These are phyloP conservation scores for Watsonalla binaria DNA, from an alignment of 2,888 invertebrate genomes.

Conservation along the genomic window DNA sequence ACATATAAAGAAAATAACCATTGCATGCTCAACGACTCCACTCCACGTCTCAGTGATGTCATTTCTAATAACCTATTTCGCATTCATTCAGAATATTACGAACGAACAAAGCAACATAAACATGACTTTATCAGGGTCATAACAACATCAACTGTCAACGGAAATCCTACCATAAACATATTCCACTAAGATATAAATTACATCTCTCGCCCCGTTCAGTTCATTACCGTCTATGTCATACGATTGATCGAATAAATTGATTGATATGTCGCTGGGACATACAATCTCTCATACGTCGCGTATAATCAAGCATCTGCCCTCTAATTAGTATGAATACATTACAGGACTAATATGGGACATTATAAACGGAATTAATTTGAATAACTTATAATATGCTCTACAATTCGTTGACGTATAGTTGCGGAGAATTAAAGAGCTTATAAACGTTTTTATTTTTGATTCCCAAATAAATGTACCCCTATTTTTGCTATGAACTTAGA, in stretches of 20 bases:
- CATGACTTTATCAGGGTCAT: not conserved
- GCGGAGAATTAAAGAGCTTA: too few species aligned
- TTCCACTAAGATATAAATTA: not conserved
- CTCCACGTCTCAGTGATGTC: not conserved
- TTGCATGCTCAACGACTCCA: too few species aligned
- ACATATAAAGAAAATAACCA: not conserved
- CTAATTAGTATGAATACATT: slow-evolving; percentile 2
- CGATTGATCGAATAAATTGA: not conserved
- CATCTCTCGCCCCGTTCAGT: not conserved
- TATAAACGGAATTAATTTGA: not conserved
- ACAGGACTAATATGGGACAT: not conserved
- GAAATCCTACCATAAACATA: not conserved
- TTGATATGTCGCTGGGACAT: not conserved
- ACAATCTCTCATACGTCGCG: not conserved
- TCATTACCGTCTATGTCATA: not conserved
- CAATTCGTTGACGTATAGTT: too few species aligned
- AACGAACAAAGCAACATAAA: not conserved
- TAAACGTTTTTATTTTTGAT: too few species aligned
- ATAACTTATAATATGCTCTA: not conserved
- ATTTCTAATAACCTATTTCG: not conserved
- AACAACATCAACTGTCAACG: not conserved
- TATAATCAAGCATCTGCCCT: not conserved
- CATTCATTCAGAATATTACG: not conserved
- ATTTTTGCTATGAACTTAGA: too few species aligned
- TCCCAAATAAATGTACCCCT: too few species aligned